Conservation (phyloP, 2,888 invertebrate genomes). For the Luperina nickerlii region DNA sequence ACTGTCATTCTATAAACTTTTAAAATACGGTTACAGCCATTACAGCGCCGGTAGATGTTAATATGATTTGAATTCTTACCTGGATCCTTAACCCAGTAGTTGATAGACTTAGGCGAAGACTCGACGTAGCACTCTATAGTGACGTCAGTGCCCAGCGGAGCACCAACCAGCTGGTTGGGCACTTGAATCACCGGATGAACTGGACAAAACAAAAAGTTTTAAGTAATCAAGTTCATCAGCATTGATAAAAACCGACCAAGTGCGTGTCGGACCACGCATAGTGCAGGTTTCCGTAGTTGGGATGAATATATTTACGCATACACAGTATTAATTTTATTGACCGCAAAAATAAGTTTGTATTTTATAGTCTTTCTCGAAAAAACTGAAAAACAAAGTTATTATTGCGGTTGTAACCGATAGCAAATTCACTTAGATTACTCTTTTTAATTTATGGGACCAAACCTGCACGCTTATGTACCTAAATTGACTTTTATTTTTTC, state of each 20-base stretch:
- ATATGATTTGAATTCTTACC: slow-evolving; percentile 82
- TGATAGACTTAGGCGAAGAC: slow-evolving; percentile 96
- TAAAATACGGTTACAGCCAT: too few species aligned
- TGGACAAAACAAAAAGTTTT: slow-evolving; percentile 77
- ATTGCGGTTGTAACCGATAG: not conserved
- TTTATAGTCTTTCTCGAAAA: not conserved
- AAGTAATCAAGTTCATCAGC: too few species aligned
- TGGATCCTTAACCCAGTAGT: slow-evolving; percentile 96
- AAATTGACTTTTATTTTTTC: not conserved
- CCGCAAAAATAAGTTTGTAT: not conserved
- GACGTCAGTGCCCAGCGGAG: slow-evolving; percentile 95
- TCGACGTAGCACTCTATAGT: slow-evolving; percentile 96
- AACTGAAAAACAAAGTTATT: not conserved
- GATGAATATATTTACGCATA: not conserved
- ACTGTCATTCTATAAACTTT: too few species aligned
- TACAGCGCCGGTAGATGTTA: too few species aligned
- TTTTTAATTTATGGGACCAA: not conserved
- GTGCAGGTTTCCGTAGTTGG: not conserved
- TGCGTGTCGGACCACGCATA: too few species aligned
- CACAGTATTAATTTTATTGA: not conserved
- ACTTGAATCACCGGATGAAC: slow-evolving; percentile 97
- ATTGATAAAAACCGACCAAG: not conserved
- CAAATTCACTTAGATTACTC: not conserved
- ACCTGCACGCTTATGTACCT: not conserved
- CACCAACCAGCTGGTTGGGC: slow-evolving; percentile 97